Conservation (phyloP, 2,888 invertebrate species). For the Patella pellucida region DNA sequence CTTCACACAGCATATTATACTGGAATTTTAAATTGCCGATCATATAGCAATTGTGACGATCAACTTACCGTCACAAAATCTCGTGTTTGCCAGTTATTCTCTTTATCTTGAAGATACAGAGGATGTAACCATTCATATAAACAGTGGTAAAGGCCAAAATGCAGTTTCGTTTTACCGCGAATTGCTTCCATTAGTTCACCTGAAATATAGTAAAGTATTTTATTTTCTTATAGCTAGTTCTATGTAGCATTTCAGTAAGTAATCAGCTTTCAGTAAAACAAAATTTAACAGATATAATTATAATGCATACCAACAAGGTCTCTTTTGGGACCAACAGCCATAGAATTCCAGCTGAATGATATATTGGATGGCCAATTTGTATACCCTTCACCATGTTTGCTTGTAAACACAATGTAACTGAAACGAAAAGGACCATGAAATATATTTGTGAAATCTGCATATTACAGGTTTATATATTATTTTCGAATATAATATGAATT, state of each 20-base stretch:
- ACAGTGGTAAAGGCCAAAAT: constrained; percentile 72
- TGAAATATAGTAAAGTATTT: constrained; percentile 28
- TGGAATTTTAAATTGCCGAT: too few species aligned
- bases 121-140: constrained; percentile 73
- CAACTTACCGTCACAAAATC: constrained; percentile 75
- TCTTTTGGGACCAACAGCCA: constrained; percentile 81
- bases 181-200: constrained; percentile 59
- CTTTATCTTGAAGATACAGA: constrained; percentile 72
- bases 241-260: too few species aligned
- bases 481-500: too few species aligned
- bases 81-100: constrained; percentile 74
- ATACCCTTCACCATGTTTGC: constrained; percentile 89
- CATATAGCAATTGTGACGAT: too few species aligned
- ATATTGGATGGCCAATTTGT: constrained; percentile 84
- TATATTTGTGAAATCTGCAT: too few species aligned
- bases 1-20: background rate
- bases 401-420: constrained; percentile 85
- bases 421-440: background rate
- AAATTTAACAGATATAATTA: background rate
- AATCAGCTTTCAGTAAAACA: background rate
- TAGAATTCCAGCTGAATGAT: constrained; percentile 86
- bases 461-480: too few species aligned
- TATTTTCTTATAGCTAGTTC: too few species aligned
- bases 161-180: constrained; percentile 72
- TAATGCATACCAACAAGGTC: constrained; percentile 78